A percentile compares a stretch with the other conserved stretches of the same genome.
phyloP scores from a whole-genome alignment of 2,888 invertebrate genomes.

The Gymnoscelis rufifasciata region DNA sequence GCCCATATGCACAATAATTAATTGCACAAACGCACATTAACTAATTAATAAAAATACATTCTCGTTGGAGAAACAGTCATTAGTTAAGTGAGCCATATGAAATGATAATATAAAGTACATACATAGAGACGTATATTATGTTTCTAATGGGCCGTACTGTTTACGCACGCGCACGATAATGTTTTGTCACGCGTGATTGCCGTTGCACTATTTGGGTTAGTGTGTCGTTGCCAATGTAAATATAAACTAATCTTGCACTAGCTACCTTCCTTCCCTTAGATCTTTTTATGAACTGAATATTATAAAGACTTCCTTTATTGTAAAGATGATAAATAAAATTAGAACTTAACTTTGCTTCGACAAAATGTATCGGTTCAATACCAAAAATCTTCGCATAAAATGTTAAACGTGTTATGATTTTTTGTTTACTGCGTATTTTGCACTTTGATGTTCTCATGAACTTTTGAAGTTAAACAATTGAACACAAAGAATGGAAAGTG shows the following conservation, averaged over 20 bases:
- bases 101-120: slow-evolving; percentile 1
- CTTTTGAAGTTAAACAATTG: slow-evolving; percentile 21
- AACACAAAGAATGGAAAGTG: slow-evolving; percentile 54
- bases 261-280: background rate
- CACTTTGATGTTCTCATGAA: slow-evolving; percentile 32
- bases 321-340: no score
- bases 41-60: no score
- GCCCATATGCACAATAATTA: no score
- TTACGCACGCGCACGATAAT: slow-evolving; percentile 46
- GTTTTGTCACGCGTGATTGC: slow-evolving; percentile 63
- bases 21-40: no score
- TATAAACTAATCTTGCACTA: slow-evolving; percentile 15
- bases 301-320: background rate
- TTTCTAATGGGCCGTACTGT: slow-evolving; percentile 31
- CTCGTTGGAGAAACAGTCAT: background rate
- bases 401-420: slow-evolving; percentile 4
- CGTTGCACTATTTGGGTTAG: slow-evolving; percentile 57
- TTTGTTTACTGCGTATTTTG: slow-evolving; percentile 10
- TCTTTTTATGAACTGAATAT: background rate
- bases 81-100: background rate
- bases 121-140: slow-evolving; percentile 15
- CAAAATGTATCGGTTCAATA: no score
- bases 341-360: no score
- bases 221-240: slow-evolving; percentile 40
- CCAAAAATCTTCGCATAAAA: slow-evolving; percentile 24